Conservation (phyloP, 2,797 vertebrate genomes). For the Synanceia verrucosa region DNA sequence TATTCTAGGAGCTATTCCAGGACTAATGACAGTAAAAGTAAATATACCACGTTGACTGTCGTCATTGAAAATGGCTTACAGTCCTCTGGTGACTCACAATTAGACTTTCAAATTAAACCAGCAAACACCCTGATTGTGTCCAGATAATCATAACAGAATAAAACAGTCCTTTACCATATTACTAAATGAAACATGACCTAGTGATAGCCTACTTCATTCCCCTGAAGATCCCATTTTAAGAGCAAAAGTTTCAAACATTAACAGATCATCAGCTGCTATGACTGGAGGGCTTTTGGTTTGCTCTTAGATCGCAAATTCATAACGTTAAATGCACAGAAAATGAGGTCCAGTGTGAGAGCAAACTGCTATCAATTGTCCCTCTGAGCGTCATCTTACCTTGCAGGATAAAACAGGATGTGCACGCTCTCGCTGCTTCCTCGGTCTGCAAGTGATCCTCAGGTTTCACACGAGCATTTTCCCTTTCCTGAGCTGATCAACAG, state of each 20-base stretch:
- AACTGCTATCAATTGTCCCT: slow-evolving; percentile 28
- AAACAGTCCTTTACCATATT: neutral
- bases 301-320: neutral
- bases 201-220: slow-evolving; percentile 3
- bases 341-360: neutral
- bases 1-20: neutral
- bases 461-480: slow-evolving; percentile 72
- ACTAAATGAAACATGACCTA: slow-evolving; percentile 39
- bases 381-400: slow-evolving; percentile 68
- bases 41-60: neutral
- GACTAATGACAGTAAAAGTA: slow-evolving; percentile 3
- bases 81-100: neutral
- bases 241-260: slow-evolving; percentile 59
- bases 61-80: neutral
- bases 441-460: slow-evolving; percentile 73
- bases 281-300: neutral
- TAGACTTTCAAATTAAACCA: neutral
- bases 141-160: neutral
- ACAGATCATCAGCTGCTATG: slow-evolving; percentile 21
- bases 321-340: slow-evolving; percentile 17
- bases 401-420: slow-evolving; percentile 40
- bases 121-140: neutral
- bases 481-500: slow-evolving; percentile 72
- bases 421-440: slow-evolving; percentile 49
- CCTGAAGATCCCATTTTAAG: slow-evolving; percentile 30